Conservation (phyloP, 2,797 vertebrate species). For the Melopsittacus undulatus region DNA sequence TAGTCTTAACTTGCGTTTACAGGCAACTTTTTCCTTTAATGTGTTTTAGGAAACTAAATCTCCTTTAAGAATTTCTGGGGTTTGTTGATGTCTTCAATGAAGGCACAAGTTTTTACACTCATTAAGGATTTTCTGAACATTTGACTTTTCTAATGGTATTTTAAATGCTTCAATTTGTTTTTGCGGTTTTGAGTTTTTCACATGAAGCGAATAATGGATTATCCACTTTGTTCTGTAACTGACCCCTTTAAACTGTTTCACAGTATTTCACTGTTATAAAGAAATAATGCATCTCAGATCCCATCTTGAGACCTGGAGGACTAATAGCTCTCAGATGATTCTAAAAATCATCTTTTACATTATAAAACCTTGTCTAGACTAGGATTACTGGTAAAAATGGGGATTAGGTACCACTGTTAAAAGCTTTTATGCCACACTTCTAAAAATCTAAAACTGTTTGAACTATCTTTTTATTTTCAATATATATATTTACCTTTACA, state of each 20-base stretch:
- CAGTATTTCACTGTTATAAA: background rate
- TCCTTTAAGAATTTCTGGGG: background rate
- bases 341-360: conserved; percentile 16
- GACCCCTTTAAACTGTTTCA: background rate
- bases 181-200: background rate
- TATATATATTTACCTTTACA: background rate
- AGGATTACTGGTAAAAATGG: background rate
- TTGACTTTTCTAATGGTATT: background rate
- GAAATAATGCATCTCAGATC: background rate
- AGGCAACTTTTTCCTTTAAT: background rate
- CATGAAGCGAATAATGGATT: background rate
- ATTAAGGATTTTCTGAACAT: background rate
- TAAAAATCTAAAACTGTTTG: background rate
- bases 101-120: background rate
- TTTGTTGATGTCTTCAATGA: background rate
- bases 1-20: background rate
- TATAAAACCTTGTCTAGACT: conserved; percentile 3
- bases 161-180: background rate
- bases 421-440: background rate
- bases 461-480: background rate
- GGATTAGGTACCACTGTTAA: background rate
- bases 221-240: background rate
- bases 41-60: background rate
- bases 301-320: background rate
- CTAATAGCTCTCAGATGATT: background rate